These are phyloP conservation scores for Chloroceryle aenea DNA, from an alignment of 2,113 vertebrate species.

Conservation along the genomic window DNA sequence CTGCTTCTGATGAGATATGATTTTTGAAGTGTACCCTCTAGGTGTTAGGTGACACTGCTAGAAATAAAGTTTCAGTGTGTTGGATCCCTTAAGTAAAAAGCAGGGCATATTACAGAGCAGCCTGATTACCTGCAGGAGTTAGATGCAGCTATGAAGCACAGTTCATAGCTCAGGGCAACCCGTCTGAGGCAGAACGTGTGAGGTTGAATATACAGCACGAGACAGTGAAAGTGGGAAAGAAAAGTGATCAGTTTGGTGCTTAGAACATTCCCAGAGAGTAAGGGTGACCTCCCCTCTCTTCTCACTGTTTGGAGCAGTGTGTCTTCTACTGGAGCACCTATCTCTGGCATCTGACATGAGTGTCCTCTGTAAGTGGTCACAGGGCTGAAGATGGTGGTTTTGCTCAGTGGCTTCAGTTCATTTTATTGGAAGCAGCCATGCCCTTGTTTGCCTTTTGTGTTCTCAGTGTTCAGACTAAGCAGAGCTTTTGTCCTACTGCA, in stretches of 20 bases:
- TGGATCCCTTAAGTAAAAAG: not conserved
- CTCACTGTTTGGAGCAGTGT: not conserved
- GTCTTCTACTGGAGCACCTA: not conserved
- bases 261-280: rapidly evolving
- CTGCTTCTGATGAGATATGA: not conserved
- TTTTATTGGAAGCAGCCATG: not conserved
- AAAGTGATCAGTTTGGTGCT: not conserved
- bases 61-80: not conserved
- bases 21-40: not conserved
- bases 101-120: not conserved
- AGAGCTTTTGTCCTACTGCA: not conserved
- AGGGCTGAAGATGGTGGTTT: rapidly evolving
- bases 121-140: not conserved
- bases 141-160: no score
- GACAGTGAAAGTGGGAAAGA: not conserved
- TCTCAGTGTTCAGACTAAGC: not conserved
- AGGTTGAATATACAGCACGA: rapidly evolving
- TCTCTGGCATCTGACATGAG: not conserved
- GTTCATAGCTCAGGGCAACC: rapidly evolving
- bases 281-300: not conserved
- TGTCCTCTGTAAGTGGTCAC: not conserved
- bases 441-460: not conserved
- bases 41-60: not conserved
- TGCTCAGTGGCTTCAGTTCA: not conserved
- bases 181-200: rapidly evolving